phyloP scores from a whole-genome alignment of 1,140 invertebrate genomes.

The Drosophila ercepeae region DNA sequence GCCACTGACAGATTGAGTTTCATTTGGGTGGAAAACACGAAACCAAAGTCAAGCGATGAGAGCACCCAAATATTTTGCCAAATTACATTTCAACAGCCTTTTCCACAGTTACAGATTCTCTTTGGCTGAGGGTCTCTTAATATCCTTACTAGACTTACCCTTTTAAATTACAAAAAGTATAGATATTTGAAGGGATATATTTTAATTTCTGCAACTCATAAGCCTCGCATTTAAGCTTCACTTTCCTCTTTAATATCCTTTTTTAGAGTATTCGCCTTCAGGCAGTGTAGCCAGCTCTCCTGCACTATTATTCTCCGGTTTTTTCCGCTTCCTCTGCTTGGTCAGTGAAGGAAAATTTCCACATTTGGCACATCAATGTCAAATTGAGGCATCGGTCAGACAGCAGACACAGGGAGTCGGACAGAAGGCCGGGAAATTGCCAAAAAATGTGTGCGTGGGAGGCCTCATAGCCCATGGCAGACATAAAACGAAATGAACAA shows the following conservation, averaged over 20 bases:
- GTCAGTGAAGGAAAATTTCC: conserved; percentile 67
- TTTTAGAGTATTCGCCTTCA: conserved; percentile 6
- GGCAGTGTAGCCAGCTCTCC: neutral
- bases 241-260: neutral
- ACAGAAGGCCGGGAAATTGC: conserved; percentile 67
- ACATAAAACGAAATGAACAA: conserved; percentile 82
- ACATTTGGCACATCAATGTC: conserved; percentile 81
- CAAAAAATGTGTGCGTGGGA: conserved; percentile 47
- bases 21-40: conserved; percentile 66
- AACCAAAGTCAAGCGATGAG: conserved; percentile 65
- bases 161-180: neutral
- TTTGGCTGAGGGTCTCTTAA: too few species aligned
- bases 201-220: neutral
- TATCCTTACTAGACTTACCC: conserved; percentile 16
- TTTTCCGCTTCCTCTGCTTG: conserved; percentile 18
- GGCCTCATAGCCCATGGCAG: conserved; percentile 41
- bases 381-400: conserved; percentile 74
- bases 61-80: conserved; percentile 71
- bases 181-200: neutral
- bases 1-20: conserved; percentile 75
- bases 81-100: conserved; percentile 81
- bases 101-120: conserved; percentile 47
- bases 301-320: conserved; percentile 30
- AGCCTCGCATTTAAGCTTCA: conserved; percentile 27
- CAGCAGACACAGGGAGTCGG: conserved; percentile 27